phyloP scores from a whole-genome alignment of 2,113 vertebrate genomes.

The Dromaius novaehollandiae region DNA sequence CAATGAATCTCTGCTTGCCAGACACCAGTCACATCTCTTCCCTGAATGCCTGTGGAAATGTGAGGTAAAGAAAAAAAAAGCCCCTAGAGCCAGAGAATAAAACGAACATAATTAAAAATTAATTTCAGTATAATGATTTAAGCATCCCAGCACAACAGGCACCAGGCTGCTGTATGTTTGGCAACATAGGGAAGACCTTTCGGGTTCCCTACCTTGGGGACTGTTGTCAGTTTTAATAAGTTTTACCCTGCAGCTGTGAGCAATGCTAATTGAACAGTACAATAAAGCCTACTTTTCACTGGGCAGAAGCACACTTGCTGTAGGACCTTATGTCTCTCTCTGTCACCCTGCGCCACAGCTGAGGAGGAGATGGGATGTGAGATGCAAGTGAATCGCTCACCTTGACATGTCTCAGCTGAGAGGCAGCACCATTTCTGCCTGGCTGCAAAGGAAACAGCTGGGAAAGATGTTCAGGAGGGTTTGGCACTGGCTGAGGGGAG shows the following conservation, averaged over 20 bases:
- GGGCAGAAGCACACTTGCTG: background rate
- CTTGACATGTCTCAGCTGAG: background rate
- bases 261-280: constrained; percentile 28
- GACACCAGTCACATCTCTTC: background rate
- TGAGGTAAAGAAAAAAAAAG: background rate
- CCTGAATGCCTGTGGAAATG: background rate
- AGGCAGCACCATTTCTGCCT: background rate
- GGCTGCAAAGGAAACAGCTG: background rate
- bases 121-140: constrained; percentile 27
- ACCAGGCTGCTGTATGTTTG: constrained; percentile 16
- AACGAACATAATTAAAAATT: constrained; percentile 1
- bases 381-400: background rate
- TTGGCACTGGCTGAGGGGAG: background rate
- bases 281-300: constrained; percentile 28
- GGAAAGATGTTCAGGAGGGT: background rate
- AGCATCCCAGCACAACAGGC: background rate
- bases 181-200: constrained; percentile 35
- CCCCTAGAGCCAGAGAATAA: constrained; percentile 15
- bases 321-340: constrained; percentile 6
- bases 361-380: background rate
- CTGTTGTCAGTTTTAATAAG: constrained; percentile 62
- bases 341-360: background rate
- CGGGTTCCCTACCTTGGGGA: constrained; percentile 40
- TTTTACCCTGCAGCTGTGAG: constrained; percentile 25
- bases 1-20: background rate